Percentiles rank a stretch among this genome's conserved stretches.
Conservation (phyloP, 2,797 vertebrate genomes). For the Urophycis tenuis region DNA sequence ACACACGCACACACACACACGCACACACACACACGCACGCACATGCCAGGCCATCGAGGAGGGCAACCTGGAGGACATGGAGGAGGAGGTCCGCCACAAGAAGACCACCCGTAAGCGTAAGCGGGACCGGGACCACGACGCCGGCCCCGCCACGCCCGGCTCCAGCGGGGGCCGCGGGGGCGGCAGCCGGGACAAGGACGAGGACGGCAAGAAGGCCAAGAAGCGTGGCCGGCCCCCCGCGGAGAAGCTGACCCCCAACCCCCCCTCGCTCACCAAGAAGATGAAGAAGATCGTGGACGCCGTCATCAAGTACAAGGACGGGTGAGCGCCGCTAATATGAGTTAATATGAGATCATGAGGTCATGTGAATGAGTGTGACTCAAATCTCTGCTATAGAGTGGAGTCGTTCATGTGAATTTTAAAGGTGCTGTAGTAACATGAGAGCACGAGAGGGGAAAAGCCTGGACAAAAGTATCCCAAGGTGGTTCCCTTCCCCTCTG, state of each 20-base stretch:
- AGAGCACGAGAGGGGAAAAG: too few relatives aligned
- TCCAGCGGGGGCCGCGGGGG: constrained; percentile 82
- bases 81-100: constrained; percentile 91
- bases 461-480: too few relatives aligned
- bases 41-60: constrained; percentile 97
- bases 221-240: constrained; percentile 87
- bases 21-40: too few relatives aligned
- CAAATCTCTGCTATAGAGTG: too few relatives aligned
- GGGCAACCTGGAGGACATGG: constrained; percentile 89
- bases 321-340: constrained; percentile 62
- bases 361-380: too few relatives aligned
- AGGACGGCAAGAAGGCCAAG: constrained; percentile 89
- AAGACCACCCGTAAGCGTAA: constrained; percentile 89
- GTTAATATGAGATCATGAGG: background rate
- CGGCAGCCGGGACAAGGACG: constrained; percentile 84
- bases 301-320: constrained; percentile 94
- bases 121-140: constrained; percentile 76
- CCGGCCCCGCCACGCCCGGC: constrained; percentile 70
- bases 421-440: too few relatives aligned
- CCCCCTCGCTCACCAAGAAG: constrained; percentile 87
- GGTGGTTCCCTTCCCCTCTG: too few relatives aligned
- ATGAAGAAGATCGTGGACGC: constrained; percentile 95
- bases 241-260: constrained; percentile 92
- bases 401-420: too few relatives aligned
- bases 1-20: too few relatives aligned